Evolutionary conservation across 2,113 vertebrate species (phyloP), one percentile per base, ranked within the genome.

Genomic region (Mellivora capensis): DNA sequence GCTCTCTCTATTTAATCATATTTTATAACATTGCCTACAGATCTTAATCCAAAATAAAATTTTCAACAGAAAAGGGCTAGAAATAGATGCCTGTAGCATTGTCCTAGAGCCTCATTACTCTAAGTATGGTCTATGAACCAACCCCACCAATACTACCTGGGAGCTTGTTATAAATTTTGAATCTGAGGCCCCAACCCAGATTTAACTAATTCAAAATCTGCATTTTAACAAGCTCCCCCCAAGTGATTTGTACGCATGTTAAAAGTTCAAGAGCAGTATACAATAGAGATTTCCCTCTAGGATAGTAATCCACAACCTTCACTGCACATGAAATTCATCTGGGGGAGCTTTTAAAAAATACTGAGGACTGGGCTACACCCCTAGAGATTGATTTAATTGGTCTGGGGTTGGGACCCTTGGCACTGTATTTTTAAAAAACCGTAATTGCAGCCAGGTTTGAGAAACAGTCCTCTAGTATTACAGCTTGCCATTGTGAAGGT

Each of bases 301-400:
- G 18, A 67, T 25, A 82, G 71, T 72, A 81, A 97, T 93, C 64
- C 20, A 76, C 42, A 93, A 47, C 27, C 31, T 76, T 72, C 71
- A 29, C 49, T 84, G 44, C 59, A 88, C 23, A 69, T 91, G 91
- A 93, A 93, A 64, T 81, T 94, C 62, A 85, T 59, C 72, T 59
- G 76, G 64, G 91, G 44, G 34, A 59, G 37, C 83, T 96, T 96
- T 97, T 84, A 42, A 96, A 90, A 67, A 57, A 80, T 87, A 87
- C 76, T 69, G 89, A 81, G 20, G 27, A 47, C 77, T 31, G 64
- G 72, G 44, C 6, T 82, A 9, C 29, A 89, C 20, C 90, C 64
- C 87, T 74, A 76, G 93, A 97, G 90, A 90, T 31, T 83, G 59
- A 95, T 79, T 94, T 95, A 95, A 94, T 91, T 97, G 74, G 29